Evolutionary conservation across 2,888 invertebrate genomes (phyloP).

Genomic region (Parthenolecanium corni): DNA sequence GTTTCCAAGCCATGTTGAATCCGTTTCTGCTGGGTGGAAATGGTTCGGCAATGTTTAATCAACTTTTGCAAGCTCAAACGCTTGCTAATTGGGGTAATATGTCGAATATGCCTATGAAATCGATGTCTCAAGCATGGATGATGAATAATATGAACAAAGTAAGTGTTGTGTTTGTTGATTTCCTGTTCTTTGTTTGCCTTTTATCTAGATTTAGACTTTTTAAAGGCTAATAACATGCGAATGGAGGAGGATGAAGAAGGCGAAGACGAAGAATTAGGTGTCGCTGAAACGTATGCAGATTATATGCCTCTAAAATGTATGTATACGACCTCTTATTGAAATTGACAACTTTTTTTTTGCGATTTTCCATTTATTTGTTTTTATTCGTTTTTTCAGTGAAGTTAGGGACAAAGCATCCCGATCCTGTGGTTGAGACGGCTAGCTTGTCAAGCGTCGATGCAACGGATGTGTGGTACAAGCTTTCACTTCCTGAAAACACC

Average conservation of each 20-base stretch:
- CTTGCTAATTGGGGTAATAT: conserved; percentile 38
- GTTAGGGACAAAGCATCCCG: conserved; percentile 91
- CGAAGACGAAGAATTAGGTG: conserved; percentile 64
- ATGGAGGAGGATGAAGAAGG: conserved; percentile 35
- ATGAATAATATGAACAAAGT: conserved; percentile 32
- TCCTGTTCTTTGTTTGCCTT: too few species aligned
- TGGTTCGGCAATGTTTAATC: conserved; percentile 34
- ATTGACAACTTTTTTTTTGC: conserved; percentile 7
- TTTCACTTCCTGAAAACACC: conserved; percentile 71
- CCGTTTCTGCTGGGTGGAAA: conserved; percentile 37
- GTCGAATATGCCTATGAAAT: conserved; percentile 36
- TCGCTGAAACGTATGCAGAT: conserved; percentile 95
- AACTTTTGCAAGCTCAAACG: conserved; percentile 39
- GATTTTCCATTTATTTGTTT: not conserved
- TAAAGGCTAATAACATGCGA: conserved; percentile 8
- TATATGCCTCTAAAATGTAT: conserved; percentile 93
- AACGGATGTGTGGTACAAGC: conserved; percentile 77
- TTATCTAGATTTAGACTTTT: not conserved
- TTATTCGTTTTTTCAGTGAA: conserved; percentile 51
- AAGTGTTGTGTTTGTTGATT: not conserved
- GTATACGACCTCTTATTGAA: conserved; percentile 34
- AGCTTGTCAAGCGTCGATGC: conserved; percentile 93
- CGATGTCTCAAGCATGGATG: conserved; percentile 33
- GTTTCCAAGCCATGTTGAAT: conserved; percentile 40
- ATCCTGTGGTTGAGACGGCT: conserved; percentile 97